Conservation (phyloP, 2,888 invertebrate genomes). For the Epinotia ramella region DNA sequence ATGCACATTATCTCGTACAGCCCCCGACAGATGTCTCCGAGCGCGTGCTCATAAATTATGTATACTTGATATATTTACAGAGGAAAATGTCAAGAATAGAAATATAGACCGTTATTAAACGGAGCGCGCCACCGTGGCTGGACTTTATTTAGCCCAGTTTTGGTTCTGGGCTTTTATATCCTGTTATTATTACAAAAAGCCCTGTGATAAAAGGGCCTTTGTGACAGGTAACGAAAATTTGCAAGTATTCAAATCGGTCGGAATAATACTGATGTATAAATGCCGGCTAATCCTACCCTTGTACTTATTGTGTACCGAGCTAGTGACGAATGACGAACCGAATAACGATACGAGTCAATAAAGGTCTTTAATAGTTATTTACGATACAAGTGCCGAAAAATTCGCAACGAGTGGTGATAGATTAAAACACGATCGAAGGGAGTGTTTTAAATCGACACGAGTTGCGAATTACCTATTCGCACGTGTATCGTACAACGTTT, state of each 20-base stretch:
- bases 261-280: background rate
- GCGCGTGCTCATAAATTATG: conserved; percentile 29
- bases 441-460: too few relatives aligned
- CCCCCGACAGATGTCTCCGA: conserved; percentile 11
- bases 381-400: too few relatives aligned
- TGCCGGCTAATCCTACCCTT: too few relatives aligned
- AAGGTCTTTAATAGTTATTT: too few relatives aligned
- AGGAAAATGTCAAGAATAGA: conserved; percentile 15
- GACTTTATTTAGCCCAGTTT: background rate
- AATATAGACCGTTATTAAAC: conserved; percentile 12
- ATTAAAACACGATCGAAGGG: too few relatives aligned
- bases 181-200: background rate
- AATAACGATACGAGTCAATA: too few relatives aligned
- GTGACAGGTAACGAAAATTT: background rate
- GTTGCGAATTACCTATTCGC: too few relatives aligned
- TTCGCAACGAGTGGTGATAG: too few relatives aligned
- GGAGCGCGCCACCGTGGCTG: background rate
- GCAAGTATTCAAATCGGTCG: background rate
- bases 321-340: too few relatives aligned
- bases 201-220: background rate
- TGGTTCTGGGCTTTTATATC: background rate
- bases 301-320: too few relatives aligned
- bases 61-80: conserved; percentile 23
- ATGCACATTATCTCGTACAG: background rate
- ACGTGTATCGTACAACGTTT: too few relatives aligned